Evolutionary conservation across 2,113 vertebrate genomes (phyloP), one percentile per base, ranked within the genome.

Genomic region (Semicossyphus pulcher): DNA sequence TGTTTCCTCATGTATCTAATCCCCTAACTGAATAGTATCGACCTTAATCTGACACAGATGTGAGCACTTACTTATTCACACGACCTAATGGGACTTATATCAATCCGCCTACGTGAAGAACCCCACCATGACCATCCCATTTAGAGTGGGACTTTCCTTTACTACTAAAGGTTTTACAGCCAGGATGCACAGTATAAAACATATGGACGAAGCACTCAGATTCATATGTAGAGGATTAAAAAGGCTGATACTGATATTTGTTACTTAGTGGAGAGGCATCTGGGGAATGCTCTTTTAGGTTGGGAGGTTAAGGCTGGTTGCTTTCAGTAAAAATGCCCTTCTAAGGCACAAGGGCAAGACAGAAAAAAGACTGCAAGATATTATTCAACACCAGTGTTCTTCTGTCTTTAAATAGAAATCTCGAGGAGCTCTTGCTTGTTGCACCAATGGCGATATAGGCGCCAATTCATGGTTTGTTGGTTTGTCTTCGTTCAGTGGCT

Each of bases 1-100:
- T 15, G 41, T 39, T 7, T 72, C 65, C 36, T 60, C 59, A 29
- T 69, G 54, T 61, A 14, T 66, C 42, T 53, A 34, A 15, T 41
- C 31, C 18, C 6, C 47, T 42, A 18, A 64, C 21, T 58, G 57
- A 78, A 37, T 31, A 25, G 26, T 34, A 58, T 76, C 48, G 41
- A 76, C 77, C 72, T 31, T 93, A 86, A 91, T 92, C 68, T 91
- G 83, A 80, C 86, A 80, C 91, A 95, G 91, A 93, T 87, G 89
- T 86, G 82, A 18, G 53, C 73, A 63, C 86, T 76, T 86, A 67
- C 71, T 88, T 42, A 89, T 93, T 94, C 85, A 86, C 81, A 89
- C 88, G 89, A 91, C 85, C 91, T 84, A 78, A 80, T 37, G 48
- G 54, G 82, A 62, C 74, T 54, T 26, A 81, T 73, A 78, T 72